These are phyloP conservation scores for Narcine bancroftii DNA, from an alignment of 2,113 vertebrate species.

Conservation along the genomic window DNA sequence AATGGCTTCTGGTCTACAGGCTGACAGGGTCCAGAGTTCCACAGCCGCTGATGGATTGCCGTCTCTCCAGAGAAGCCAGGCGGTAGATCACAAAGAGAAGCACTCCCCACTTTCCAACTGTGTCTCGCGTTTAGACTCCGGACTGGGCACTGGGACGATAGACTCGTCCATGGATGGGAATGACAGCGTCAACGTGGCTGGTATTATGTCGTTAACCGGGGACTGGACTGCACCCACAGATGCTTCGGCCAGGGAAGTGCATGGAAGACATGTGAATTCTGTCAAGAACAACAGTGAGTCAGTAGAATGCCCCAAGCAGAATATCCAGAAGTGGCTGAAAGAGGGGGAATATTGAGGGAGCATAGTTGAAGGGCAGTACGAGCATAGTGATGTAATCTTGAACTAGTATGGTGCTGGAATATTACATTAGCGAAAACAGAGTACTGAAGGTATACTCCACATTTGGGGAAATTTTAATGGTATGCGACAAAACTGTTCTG, in stretches of 20 bases:
- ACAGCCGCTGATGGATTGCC: not conserved
- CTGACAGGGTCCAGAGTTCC: not conserved
- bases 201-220: not conserved
- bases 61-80: conserved; percentile 9
- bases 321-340: no score
- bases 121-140: not conserved
- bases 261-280: not conserved
- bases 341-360: no score
- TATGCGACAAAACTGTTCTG: no score
- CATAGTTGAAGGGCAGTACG: no score
- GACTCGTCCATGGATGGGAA: not conserved
- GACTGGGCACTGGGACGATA: not conserved
- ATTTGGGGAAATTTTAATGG: no score
- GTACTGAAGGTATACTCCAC: no score
- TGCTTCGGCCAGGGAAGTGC: not conserved
- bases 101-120: not conserved
- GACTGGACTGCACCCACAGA: not conserved
- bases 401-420: not conserved
- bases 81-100: not conserved
- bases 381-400: no score
- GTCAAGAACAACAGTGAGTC: not conserved
- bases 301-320: no score
- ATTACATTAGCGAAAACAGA: not conserved
- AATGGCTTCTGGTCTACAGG: not conserved
- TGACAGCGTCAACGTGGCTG: not conserved